Conservation (phyloP, 2,797 vertebrate genomes). For the Silurus aristotelis region DNA sequence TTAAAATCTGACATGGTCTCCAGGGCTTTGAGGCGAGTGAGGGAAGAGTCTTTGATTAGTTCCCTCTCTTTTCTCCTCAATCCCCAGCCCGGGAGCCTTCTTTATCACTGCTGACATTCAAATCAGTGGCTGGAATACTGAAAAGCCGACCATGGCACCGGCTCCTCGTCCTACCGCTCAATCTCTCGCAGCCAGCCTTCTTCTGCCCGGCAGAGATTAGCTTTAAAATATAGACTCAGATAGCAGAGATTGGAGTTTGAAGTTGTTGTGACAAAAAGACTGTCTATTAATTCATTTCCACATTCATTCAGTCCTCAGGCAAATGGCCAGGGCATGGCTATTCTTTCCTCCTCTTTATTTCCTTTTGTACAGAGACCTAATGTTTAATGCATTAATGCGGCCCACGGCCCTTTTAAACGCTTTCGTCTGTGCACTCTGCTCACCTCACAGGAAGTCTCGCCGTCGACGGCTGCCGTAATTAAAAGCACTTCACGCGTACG, state of each 20-base stretch:
- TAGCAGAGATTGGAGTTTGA: slow-evolving; percentile 24
- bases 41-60: slow-evolving; percentile 45
- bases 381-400: slow-evolving; percentile 54
- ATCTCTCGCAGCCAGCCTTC: slow-evolving; percentile 19
- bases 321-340: slow-evolving; percentile 22
- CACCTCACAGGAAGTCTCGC: slow-evolving; percentile 27
- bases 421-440: slow-evolving; percentile 47
- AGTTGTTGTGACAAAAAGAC: slow-evolving; percentile 28
- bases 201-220: slow-evolving; percentile 30
- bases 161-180: slow-evolving; percentile 24
- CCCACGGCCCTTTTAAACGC: slow-evolving; percentile 39
- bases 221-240: slow-evolving; percentile 41
- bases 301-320: slow-evolving; percentile 48
- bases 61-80: slow-evolving; percentile 2
- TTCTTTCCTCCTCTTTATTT: not conserved
- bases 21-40: slow-evolving; percentile 14
- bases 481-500: slow-evolving; percentile 35
- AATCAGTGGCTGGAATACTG: slow-evolving; percentile 49
- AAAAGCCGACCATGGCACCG: slow-evolving; percentile 12
- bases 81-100: slow-evolving; percentile 15
- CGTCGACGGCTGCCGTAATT: slow-evolving; percentile 36
- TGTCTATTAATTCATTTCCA: slow-evolving; percentile 42
- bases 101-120: slow-evolving; percentile 57
- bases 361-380: slow-evolving; percentile 30
- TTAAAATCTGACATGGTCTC: slow-evolving; percentile 38